Evolutionary conservation across 2,113 vertebrate genomes (phyloP).

Genomic region (Platanista minor): DNA sequence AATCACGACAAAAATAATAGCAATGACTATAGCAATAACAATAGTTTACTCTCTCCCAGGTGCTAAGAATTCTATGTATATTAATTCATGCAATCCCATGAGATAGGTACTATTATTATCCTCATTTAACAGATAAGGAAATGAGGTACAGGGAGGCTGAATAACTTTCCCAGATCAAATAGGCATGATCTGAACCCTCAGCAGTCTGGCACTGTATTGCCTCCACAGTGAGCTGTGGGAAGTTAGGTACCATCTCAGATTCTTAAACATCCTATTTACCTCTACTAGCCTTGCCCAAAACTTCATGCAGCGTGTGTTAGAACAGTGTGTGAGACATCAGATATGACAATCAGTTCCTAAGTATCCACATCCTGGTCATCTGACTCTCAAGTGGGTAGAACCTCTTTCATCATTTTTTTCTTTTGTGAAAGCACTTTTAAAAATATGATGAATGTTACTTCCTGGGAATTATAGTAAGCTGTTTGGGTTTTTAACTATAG

Average conservation of each 20-base stretch:
- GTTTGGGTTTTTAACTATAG: not conserved
- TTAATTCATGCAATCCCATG: not conserved
- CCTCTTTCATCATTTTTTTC: not conserved
- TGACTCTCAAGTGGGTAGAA: not conserved
- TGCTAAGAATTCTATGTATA: not conserved
- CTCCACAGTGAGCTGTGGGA: not conserved
- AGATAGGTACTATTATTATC: not conserved
- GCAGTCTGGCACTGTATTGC: not conserved
- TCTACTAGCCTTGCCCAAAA: not conserved
- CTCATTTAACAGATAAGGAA: not conserved
- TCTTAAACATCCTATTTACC: not conserved
- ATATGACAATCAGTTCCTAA: not conserved
- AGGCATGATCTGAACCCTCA: not conserved
- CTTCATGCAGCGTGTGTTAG: not conserved
- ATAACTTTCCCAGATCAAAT: not conserved
- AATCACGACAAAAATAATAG: not conserved
- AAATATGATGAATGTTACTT: slow-evolving; percentile 13
- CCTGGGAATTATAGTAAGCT: not conserved
- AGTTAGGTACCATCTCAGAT: not conserved
- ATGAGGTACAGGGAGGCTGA: not conserved
- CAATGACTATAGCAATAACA: not conserved
- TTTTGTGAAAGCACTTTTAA: slow-evolving; percentile 14
- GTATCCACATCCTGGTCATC: not conserved
- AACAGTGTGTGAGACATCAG: not conserved
- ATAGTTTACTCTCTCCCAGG: not conserved